Evolutionary conservation across 2,797 vertebrate species (phyloP).

Genomic region (Leptodactylus fallax): DNA sequence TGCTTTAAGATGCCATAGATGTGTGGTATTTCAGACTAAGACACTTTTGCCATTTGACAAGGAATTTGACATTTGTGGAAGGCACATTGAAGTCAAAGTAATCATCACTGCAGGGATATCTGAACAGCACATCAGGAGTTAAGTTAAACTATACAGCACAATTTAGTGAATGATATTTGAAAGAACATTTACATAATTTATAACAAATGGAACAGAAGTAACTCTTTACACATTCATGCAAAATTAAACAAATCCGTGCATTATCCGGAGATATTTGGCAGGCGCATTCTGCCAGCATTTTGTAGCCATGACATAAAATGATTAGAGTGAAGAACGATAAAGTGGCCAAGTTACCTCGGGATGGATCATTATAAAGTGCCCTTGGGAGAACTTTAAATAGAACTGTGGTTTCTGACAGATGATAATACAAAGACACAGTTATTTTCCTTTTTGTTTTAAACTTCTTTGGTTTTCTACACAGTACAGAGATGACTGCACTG

Average conservation of each 20-base stretch:
- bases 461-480: neutral
- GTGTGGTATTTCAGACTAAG: constrained; percentile 18
- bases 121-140: neutral
- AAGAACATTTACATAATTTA: constrained; percentile 64
- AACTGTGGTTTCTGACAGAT: constrained; percentile 53
- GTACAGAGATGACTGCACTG: neutral
- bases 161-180: constrained; percentile 53
- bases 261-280: constrained; percentile 63
- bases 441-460: constrained; percentile 22
- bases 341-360: constrained; percentile 61
- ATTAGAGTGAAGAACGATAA: constrained; percentile 61
- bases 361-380: constrained; percentile 59
- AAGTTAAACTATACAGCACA: constrained; percentile 41
- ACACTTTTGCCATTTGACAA: neutral
- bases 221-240: constrained; percentile 64
- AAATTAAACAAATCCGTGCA: constrained; percentile 63
- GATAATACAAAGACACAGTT: constrained; percentile 45
- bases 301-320: constrained; percentile 62
- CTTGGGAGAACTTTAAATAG: constrained; percentile 58
- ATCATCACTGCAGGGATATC: constrained; percentile 13
- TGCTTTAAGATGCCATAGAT: neutral
- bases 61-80: constrained; percentile 36
- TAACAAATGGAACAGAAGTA: constrained; percentile 63
- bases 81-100: constrained; percentile 9
- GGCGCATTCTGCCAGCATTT: constrained; percentile 55